Evolutionary conservation across 2,113 vertebrate species (phyloP), one percentile per base, ranked within the genome.

Genomic region (Rhabdomys dilectus): DNA sequence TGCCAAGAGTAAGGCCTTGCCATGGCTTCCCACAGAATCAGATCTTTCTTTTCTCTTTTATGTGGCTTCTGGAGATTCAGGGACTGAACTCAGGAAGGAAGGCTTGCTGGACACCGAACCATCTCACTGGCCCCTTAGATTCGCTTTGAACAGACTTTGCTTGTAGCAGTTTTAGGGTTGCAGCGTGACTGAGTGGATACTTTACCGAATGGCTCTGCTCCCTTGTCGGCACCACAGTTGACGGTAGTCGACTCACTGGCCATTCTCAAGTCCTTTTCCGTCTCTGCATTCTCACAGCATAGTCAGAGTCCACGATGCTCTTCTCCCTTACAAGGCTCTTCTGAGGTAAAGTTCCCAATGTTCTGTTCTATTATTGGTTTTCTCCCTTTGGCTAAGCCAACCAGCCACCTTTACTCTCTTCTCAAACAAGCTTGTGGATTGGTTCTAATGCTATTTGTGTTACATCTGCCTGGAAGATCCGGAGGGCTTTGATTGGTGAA

Each of bases 201-300:
- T 58, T 77, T 90, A 62, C 80, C 1, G 3, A n/a, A 12, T 31
- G 31, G 36, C 42, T 11, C 9, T 24, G 22, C 5, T 13, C 48
- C 21, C 17, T 22, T 7, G 6, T 42, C 3, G 3, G 45, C 12
- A 19, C 2, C 22, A n/a, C 1, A n/a, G 3, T 6, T 58, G 29
- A 48, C 11, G 73, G n/a, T 31, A 26, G 31, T 42, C 58, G 62
- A 93, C 16, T 66, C 29, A 7, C 12, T 62, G 39, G 16, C 81
- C 9, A 3, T n/a, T 84, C 26, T 85, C 24, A 16, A 5, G 51
- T 8, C 7, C 13, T 70, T 39, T 66, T 91, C 48, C 34, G 51
- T 15, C 36, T 73, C 26, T 29, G 62, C 56, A 36, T n/a, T 4
- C 21, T 10, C 12, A 29, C 6, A 11, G n/a, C 10, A 29, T 31